Conservation (phyloP, 1,140 invertebrate genomes). For the Cheumatopsyche charites region DNA sequence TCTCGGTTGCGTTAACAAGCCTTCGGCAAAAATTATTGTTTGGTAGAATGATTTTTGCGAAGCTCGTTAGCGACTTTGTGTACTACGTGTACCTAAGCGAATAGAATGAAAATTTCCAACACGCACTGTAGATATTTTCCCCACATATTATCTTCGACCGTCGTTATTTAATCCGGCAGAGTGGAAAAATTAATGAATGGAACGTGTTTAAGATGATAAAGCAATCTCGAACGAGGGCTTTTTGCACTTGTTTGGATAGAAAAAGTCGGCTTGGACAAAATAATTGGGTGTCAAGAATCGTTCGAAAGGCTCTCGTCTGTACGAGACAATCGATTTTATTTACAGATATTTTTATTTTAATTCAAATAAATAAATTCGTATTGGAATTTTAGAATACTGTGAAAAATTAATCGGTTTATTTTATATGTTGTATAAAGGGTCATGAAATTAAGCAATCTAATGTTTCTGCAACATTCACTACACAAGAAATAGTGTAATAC, state of each 20-base stretch:
- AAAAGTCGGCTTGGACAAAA: not conserved
- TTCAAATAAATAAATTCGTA: too few relatives aligned
- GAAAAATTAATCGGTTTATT: too few relatives aligned
- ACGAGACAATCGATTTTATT: too few relatives aligned
- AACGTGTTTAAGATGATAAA: slow-evolving; percentile 27
- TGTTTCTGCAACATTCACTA: too few relatives aligned
- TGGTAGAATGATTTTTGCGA: not conserved
- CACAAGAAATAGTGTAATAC: too few relatives aligned
- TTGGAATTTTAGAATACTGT: too few relatives aligned
- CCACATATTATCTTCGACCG: not conserved
- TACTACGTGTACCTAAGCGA: not conserved
- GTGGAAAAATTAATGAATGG: slow-evolving; percentile 22
- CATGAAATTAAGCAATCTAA: too few relatives aligned
- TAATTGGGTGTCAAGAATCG: slow-evolving; percentile 19
- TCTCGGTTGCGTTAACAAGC: slow-evolving; percentile 6
- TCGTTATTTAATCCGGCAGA: not conserved
- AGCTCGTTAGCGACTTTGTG: not conserved
- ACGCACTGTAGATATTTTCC: not conserved
- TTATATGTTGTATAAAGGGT: too few relatives aligned
- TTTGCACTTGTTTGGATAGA: not conserved
- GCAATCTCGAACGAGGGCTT: slow-evolving; percentile 5
- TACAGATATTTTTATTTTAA: too few relatives aligned
- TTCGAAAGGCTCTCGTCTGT: not conserved
- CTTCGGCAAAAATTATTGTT: slow-evolving; percentile 14
- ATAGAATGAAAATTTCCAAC: not conserved